Base-by-base conservation (phyloP, 1,140 invertebrate species). In the Drosophila sulfurigaster region DNA sequence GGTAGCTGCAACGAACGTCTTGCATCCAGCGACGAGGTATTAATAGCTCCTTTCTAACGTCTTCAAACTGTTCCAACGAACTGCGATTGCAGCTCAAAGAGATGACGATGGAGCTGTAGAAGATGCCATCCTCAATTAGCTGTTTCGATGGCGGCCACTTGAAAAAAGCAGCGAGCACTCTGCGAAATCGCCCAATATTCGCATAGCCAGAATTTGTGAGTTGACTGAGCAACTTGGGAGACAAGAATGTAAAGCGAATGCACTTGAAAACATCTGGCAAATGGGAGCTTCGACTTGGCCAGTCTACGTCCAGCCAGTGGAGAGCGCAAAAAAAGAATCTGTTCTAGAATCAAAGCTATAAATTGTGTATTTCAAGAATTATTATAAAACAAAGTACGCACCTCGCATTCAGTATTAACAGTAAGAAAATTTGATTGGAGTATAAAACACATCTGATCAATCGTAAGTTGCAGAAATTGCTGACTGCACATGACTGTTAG, bases 321-420 rank as follows among this genome's bases (percentile, higher is more conserved):
- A 79, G 13, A 0, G 58, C 59, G 1, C 58, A n/a, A 4, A 56
- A 56, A 81, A 0, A 76, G n/a, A 1, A 81, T 16, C 79, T 81
- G n/a, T 25, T 10, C 3, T 7, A 46, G 1, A 52, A 15, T 32
- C 35, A 15, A 15, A 8, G 35, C 1, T 1, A 35, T 63, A 5
- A 4, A 52, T 54, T 28, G n/a, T n/a, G 1, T 13, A 28, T 41
- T 7, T 45, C 6, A 11, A 11, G 5, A 35, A 3, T 16, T n/a
- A 11, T 25, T 20, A 41, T 59, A 20, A 13, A 28, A 48, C 1
- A 8, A n/a, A 10, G 5, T 11, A 35, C 46, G 11, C n/a, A 75
- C 79, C 79, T 81, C 79, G 7, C 43, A 58, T 52, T 81, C 76
- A 1, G 71, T 48, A 15, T 81, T 81, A n/a, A 79, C 66, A 6